A percentile compares a stretch with the other conserved stretches of the same genome.
Conservation (phyloP, 2,113 vertebrate species). For the Myiopsitta monachus region DNA sequence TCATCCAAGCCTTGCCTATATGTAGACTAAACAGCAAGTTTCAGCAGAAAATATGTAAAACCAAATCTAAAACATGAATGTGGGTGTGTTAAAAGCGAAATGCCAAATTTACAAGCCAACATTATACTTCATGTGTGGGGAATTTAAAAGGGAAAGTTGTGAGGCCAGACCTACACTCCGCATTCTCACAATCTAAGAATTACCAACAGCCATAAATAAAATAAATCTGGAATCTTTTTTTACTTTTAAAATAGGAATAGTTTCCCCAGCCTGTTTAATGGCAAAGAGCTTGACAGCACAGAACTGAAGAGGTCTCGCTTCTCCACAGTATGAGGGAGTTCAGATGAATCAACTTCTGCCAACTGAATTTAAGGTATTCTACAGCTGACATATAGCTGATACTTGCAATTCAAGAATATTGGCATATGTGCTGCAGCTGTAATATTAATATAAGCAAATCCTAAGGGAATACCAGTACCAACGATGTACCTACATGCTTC, state of each 20-base stretch:
- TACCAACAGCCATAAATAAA: background rate
- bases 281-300: background rate
- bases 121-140: background rate
- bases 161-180: background rate
- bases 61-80: background rate
- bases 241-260: background rate
- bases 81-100: background rate
- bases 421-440: background rate
- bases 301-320: background rate
- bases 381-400: background rate
- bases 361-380: background rate
- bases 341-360: background rate
- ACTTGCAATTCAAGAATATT: background rate
- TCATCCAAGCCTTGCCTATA: background rate
- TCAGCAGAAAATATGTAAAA: background rate
- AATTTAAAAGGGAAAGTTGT: background rate
- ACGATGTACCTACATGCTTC: background rate
- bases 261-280: background rate
- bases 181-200: background rate
- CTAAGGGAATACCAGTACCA: background rate
- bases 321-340: background rate
- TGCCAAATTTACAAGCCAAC: background rate
- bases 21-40: background rate
- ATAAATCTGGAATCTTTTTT: background rate
- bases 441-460: background rate